A percentile compares a stretch with the other conserved stretches of the same genome.
Conservation (phyloP, 2,113 vertebrate species). For the Actinemys pallida region DNA sequence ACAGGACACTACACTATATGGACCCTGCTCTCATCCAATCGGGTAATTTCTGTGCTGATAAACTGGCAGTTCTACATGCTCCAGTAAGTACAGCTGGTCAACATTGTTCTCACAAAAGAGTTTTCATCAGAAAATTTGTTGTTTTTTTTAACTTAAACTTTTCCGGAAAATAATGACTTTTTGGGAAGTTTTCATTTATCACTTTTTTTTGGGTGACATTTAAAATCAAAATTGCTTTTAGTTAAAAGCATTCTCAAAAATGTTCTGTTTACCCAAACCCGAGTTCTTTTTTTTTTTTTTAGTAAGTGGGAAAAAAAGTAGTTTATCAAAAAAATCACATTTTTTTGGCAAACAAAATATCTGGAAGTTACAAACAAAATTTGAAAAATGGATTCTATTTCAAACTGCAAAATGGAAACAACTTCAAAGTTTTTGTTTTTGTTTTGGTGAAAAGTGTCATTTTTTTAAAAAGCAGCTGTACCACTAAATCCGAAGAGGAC, state of each 20-base stretch:
- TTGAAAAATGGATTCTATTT: rapidly evolving
- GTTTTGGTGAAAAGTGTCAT: rapidly evolving
- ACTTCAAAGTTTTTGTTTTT: rapidly evolving
- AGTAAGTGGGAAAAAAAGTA: not conserved
- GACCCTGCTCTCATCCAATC: not conserved
- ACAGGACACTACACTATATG: not conserved
- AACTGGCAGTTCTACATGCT: not conserved
- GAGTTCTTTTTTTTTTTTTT: not conserved
- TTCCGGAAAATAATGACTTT: not conserved
- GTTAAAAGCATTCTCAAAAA: not conserved
- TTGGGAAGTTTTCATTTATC: not conserved
- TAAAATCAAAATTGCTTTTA: not conserved
- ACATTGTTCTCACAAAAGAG: not conserved
- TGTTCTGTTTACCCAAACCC: not conserved
- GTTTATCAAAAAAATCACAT: not conserved
- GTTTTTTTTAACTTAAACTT: not conserved
- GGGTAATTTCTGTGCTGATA: not conserved
- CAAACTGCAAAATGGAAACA: not conserved
- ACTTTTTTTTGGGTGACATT: not conserved
- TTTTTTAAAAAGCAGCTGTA: not conserved
- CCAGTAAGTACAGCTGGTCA: not conserved
- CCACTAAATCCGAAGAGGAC: not conserved
- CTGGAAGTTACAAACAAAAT: not conserved
- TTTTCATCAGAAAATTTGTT: not conserved
- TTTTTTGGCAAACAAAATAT: not conserved